Base-by-base conservation (phyloP, 2,113 vertebrate species). In the Takifugu flavidus region DNA sequence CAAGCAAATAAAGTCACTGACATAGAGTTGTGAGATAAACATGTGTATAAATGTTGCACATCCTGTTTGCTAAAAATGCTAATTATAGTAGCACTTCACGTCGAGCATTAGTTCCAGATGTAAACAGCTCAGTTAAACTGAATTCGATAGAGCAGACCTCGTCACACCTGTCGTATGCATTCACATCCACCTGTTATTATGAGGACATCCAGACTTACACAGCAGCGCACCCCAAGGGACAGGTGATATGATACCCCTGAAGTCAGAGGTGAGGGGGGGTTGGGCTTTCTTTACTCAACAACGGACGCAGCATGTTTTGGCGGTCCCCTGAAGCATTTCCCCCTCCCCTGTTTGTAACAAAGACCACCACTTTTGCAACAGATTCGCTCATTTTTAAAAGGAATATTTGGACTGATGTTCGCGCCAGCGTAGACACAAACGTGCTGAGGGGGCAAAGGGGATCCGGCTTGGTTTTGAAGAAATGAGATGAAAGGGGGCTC, bases 161-260 rank as follows among this genome's bases (percentile, higher is more conserved):
- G 28, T 43, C 61, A 53, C 84, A 87, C 87, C 86, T 82, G 84
- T 82, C 78, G 79, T n/a, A 49, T 66, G 69, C 52, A 42, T 83
- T 83, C 61, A 80, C 53, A 84, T 87, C 44, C 85, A 87, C 83
- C 80, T 88, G 85, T 82, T 82, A 68, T 65, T 62, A 72, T 66
- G 12, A 70, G 53, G 76, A 62, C 70, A 43, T 74, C 57, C 53
- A 70, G 57, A 51, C 63, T 13, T 34, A 56, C 50, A 27, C 57
- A 64, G 53, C 59, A 56, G 39, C 43, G 25, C 11, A 57, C 71
- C 86, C 77, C 15, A 6, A 72, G 83, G 78, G 80, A 69, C 2
- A 20, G 56, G 86, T 72, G 77, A 89, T 75, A 62, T 56, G 86
- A 89, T 87, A 86, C 73, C 61, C 66, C 72, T 84, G 75, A 76